Evolutionary conservation across 2,888 invertebrate species (phyloP).

Genomic region (Cryptocheilus praepositus): DNA sequence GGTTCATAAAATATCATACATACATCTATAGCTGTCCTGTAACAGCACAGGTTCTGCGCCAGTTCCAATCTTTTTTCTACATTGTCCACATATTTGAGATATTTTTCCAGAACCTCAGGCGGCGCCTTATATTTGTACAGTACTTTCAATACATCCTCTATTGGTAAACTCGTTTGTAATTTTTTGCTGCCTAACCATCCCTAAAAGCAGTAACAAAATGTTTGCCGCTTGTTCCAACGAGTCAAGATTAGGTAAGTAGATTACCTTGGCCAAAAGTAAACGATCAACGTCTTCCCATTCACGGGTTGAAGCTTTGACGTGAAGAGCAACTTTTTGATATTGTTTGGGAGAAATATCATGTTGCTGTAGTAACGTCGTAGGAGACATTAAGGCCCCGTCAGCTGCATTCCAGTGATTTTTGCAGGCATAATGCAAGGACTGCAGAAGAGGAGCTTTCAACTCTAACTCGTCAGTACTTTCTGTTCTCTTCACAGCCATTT

Average conservation of each 20-base stretch:
- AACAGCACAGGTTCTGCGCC: constrained; percentile 81
- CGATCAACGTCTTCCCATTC: constrained; percentile 81
- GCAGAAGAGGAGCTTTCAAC: constrained; percentile 73
- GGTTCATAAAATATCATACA: constrained; percentile 32
- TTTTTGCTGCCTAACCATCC: constrained; percentile 76
- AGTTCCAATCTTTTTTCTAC: constrained; percentile 79
- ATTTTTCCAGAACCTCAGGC: constrained; percentile 76
- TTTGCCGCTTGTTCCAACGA: neutral
- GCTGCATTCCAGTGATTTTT: constrained; percentile 77
- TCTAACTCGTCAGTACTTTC: constrained; percentile 64
- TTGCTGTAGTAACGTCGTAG: constrained; percentile 77
- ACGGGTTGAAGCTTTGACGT: constrained; percentile 78
- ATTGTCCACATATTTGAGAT: constrained; percentile 77
- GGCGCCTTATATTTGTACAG: constrained; percentile 73
- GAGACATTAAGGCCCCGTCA: constrained; percentile 77
- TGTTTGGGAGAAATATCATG: constrained; percentile 78
- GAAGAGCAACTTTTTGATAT: constrained; percentile 83
- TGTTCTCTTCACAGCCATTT: constrained; percentile 75
- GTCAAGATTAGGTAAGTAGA: neutral
- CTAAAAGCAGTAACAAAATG: constrained; percentile 57
- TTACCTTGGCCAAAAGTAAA: constrained; percentile 80
- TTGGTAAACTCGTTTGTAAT: constrained; percentile 73
- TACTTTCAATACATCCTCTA: constrained; percentile 75
- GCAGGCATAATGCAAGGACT: constrained; percentile 77
- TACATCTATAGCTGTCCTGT: constrained; percentile 81